Conservation (phyloP, 2,888 invertebrate genomes). For the Drosophila cracens region DNA sequence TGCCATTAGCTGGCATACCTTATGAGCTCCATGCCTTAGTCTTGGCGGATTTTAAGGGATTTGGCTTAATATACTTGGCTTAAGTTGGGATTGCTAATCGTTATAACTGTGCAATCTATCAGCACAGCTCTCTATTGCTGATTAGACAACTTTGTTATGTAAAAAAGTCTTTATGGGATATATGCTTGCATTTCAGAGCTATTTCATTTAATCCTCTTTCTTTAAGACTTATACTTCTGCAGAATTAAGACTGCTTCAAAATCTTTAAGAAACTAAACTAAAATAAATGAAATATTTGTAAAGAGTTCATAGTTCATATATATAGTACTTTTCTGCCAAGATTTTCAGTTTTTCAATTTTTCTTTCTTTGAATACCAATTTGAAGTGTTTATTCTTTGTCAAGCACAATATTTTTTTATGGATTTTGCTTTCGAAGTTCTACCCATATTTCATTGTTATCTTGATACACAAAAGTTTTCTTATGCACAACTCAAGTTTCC, state of each 20-base stretch:
- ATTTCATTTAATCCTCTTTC: not conserved
- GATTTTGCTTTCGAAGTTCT: not conserved
- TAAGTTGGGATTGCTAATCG: not conserved
- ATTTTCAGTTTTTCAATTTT: not conserved
- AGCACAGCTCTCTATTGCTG: not conserved
- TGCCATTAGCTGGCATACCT: not conserved
- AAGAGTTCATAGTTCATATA: not conserved
- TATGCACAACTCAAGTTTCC: not conserved
- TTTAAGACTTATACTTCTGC: not conserved
- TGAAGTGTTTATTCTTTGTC: not conserved
- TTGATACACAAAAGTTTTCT: not conserved
- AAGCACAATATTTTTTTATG: not conserved
- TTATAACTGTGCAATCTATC: too few relatives aligned
- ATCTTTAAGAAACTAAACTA: not conserved
- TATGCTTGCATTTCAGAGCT: not conserved
- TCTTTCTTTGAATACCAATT: not conserved
- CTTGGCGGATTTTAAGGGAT: not conserved
- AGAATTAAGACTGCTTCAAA: not conserved
- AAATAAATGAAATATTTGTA: not conserved
- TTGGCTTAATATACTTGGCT: not conserved
- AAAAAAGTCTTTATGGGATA: not conserved
- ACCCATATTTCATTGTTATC: not conserved
- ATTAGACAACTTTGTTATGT: not conserved
- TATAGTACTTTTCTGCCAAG: not conserved
- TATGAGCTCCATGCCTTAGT: not conserved